Percentiles rank a stretch among this genome's conserved stretches.
These are phyloP conservation scores for Oscheius sp. DNA, from an alignment of 2,888 invertebrate genomes.

Conservation along the genomic window DNA sequence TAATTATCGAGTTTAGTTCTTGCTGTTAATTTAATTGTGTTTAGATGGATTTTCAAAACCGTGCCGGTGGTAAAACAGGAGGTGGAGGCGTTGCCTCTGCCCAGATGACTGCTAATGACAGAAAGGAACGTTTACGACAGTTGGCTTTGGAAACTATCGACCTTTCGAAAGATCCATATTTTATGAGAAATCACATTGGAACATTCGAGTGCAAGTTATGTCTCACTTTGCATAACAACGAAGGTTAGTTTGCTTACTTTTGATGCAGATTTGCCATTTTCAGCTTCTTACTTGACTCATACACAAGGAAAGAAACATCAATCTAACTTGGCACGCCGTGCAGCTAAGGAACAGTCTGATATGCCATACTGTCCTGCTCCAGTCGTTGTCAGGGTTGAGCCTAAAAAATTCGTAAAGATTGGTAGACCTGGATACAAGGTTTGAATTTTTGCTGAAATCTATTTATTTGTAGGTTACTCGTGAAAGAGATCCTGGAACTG, in stretches of 20 bases:
- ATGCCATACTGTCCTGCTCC: conserved; percentile 80
- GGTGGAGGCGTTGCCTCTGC: conserved; percentile 98
- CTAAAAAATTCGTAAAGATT: conserved; percentile 98
- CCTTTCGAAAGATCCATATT: conserved; percentile 98
- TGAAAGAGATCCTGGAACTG: conserved; percentile 91
- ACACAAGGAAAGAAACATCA: conserved; percentile 99
- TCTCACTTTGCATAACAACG: conserved; percentile 96
- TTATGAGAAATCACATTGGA: conserved; percentile 99
- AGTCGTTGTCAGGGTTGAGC: conserved; percentile 84
- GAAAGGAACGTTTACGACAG: conserved; percentile 78
- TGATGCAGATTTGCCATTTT: background rate
- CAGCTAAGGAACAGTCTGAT: conserved; percentile 88
- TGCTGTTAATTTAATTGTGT: background rate
- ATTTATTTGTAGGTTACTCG: conserved; percentile 81
- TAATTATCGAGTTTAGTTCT: background rate
- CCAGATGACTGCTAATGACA: conserved; percentile 96
- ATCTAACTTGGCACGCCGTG: conserved; percentile 93
- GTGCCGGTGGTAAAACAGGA: conserved; percentile 97
- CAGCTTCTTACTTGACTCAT: conserved; percentile 96
- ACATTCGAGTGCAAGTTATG: conserved; percentile 98
- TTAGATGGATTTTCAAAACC: conserved; percentile 96
- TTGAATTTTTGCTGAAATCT: conserved; percentile 47
- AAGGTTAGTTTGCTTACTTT: conserved; percentile 39
- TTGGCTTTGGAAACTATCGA: conserved; percentile 97
- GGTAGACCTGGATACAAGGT: conserved; percentile 91